phyloP scores from a whole-genome alignment of 2,797 vertebrate genomes.

The Prunella strophiata region DNA sequence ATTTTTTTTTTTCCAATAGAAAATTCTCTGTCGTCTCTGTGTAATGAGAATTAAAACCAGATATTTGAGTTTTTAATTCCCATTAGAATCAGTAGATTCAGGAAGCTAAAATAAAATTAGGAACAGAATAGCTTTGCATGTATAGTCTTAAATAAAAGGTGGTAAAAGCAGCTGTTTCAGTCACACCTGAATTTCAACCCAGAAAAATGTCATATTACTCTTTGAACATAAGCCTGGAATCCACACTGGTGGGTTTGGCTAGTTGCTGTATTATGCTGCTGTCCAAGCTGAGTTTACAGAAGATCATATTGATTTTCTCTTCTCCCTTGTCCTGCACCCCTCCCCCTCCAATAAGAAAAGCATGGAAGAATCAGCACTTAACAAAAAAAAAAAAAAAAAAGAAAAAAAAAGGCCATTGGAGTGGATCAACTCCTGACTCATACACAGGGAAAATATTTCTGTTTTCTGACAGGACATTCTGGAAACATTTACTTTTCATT shows the following conservation, averaged over 20 bases:
- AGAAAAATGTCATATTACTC: slow-evolving; percentile 7
- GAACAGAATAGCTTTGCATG: neutral
- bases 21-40: neutral
- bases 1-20: neutral
- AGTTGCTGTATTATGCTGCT: slow-evolving; percentile 4
- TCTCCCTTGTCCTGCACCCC: neutral
- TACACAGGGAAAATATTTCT: neutral
- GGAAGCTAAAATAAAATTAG: neutral
- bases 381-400: neutral
- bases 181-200: neutral
- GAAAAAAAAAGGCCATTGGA: neutral
- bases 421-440: neutral
- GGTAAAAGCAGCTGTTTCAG: neutral
- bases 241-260: slow-evolving; percentile 17
- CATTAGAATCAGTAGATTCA: neutral
- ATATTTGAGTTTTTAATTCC: neutral
- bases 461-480: slow-evolving; percentile 15
- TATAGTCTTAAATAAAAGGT: neutral
- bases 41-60: neutral
- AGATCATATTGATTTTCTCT: slow-evolving; percentile 22
- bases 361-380: neutral
- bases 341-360: neutral
- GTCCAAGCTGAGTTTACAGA: slow-evolving; percentile 25
- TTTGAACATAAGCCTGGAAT: slow-evolving; percentile 8
- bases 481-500: slow-evolving; percentile 33